Percentiles rank a stretch among this genome's conserved stretches.
These are phyloP conservation scores for Lordiphosa andalusiaca DNA, from an alignment of 2,888 invertebrate genomes.

Conservation along the genomic window DNA sequence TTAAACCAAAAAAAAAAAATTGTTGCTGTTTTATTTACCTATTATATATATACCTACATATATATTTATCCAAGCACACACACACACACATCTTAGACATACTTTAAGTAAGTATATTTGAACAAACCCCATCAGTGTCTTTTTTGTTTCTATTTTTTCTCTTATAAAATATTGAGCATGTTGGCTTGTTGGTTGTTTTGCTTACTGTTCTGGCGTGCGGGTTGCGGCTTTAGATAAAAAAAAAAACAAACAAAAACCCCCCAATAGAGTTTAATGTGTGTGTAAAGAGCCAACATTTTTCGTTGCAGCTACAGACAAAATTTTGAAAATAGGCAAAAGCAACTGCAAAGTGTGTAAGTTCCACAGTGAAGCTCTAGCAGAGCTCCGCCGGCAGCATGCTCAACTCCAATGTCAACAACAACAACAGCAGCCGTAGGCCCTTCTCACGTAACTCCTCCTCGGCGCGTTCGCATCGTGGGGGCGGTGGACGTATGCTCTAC, in stretches of 20 bases:
- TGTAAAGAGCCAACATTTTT: constrained; percentile 12
- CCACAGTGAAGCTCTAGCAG: constrained; percentile 21
- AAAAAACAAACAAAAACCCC: constrained; percentile 19
- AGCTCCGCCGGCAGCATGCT: constrained; percentile 44
- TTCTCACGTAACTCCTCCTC: constrained; percentile 79
- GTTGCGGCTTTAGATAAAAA: constrained; percentile 43
- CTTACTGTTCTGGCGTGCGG: constrained; percentile 61
- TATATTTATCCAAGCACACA: constrained; percentile 41
- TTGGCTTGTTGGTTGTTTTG: constrained; percentile 69
- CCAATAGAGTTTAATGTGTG: constrained; percentile 8
- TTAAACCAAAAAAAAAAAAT: constrained; percentile 58
- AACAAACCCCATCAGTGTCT: constrained; percentile 50
- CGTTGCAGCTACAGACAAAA: constrained; percentile 10
- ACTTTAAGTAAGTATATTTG: constrained; percentile 45
- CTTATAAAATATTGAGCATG: constrained; percentile 50
- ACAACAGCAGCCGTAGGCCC: constrained; percentile 75
- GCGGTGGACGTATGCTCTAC: constrained; percentile 72
- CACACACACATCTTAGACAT: constrained; percentile 7
- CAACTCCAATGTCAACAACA: constrained; percentile 62
- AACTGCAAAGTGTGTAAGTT: constrained; percentile 7
- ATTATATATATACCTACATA: constrained; percentile 28
- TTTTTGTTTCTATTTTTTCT: constrained; percentile 21
- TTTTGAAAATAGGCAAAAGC: constrained; percentile 8
- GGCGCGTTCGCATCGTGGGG: constrained; percentile 73
- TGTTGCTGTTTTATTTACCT: constrained; percentile 67